Evolutionary conservation across 1,140 invertebrate genomes (phyloP), one percentile per base, ranked within the genome.

Genomic region (Drosophila quadrilineata): DNA sequence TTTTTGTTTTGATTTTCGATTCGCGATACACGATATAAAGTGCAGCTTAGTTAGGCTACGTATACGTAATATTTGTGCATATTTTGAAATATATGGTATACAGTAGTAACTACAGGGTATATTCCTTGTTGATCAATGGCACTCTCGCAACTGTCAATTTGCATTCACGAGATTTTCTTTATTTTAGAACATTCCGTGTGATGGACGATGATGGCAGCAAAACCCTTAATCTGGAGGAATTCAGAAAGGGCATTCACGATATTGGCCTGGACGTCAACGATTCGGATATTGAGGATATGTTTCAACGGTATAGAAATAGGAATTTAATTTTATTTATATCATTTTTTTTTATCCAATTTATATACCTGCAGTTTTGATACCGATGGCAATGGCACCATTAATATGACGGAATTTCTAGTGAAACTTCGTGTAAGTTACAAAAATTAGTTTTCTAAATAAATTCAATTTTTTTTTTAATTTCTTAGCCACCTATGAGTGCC

Each of bases 141-240:
- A 29, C 4, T 19, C 17, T 33, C 14, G 2, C 8, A 21, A 35
- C 59, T 31, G n/a, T 45, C 8, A 5, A 16, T 3, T 33, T 49
- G 22, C 21, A 16, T 26, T 22, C 1, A 14, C 17, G 16, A 10
- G 26, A 3, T 17, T 40, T 46, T 54, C 3, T 45, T 35, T 8
- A 10, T 57, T 56, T 46, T 88, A 97, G 97, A 89, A 90, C 95
- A 54, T 98, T 99, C 87, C 93, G 96, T 24, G 91, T 95, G 40
- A 97, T 99, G 94, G 97, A 99, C 87, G 95, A 98, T 57, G 96
- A 99, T 90, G 94, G 94, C 16, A 97, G 93, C 88, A 95, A 95
- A 77, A 91, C 93, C 28, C 89, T 99, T 4, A 96, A 93, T 75
- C 90, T 93, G 9, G 94, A 96, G 36, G 97, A 99, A 89, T 98